Conservation (phyloP, 2,113 vertebrate genomes). For the Caloenas nicobarica region DNA sequence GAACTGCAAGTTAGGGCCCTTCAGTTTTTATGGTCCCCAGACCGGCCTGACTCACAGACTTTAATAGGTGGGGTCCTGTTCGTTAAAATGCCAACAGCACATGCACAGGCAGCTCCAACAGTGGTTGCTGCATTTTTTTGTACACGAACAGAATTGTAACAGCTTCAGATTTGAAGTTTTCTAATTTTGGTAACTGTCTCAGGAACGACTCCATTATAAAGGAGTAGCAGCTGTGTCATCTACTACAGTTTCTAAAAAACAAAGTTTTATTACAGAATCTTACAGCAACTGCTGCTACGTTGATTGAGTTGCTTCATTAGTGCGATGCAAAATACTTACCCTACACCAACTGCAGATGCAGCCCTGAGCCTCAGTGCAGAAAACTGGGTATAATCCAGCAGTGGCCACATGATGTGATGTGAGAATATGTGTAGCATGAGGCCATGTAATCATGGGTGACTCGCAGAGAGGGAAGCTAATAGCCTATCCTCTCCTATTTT, state of each 20-base stretch:
- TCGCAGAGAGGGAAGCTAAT: not conserved
- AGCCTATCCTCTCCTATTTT: not conserved
- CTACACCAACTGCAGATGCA: not conserved
- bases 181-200: not conserved
- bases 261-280: not conserved
- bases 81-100: not conserved
- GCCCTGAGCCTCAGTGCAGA: not conserved
- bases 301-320: not conserved
- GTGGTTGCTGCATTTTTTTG: not conserved
- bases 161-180: not conserved
- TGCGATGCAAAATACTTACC: not conserved
- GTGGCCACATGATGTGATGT: not conserved
- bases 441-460: not conserved
- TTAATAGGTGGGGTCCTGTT: not conserved
- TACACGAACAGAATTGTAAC: not conserved
- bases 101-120: not conserved
- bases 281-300: not conserved
- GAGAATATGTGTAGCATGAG: not conserved
- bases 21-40: not conserved
- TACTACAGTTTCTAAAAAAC: not conserved
- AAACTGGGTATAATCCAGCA: not conserved
- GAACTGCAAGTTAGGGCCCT: not conserved
- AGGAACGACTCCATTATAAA: not conserved
- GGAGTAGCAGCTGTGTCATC: not conserved
- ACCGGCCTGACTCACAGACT: not conserved